These are phyloP conservation scores for Karalla daura DNA, from an alignment of 2,797 vertebrate genomes.

Conservation along the genomic window DNA sequence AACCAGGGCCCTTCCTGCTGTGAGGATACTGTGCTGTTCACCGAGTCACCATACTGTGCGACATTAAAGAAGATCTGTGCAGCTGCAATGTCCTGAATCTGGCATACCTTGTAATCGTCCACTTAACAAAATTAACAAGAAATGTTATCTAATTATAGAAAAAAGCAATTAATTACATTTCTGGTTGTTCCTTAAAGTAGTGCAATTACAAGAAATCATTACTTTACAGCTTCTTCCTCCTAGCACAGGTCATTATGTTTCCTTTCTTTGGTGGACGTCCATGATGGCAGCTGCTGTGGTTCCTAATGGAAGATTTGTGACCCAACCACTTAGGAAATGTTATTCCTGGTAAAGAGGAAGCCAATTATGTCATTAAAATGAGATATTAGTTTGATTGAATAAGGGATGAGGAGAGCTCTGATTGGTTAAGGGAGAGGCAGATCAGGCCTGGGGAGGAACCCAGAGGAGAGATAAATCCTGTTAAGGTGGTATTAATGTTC, in stretches of 20 bases:
- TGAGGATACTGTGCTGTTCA: too few relatives aligned
- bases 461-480: slow-evolving; percentile 57
- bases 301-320: slow-evolving; percentile 19
- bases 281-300: background rate
- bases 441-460: slow-evolving; percentile 22
- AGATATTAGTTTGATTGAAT: slow-evolving; percentile 45
- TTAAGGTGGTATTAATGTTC: slow-evolving; percentile 69
- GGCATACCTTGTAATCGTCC: too few relatives aligned
- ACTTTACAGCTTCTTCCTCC: background rate
- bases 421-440: slow-evolving; percentile 15
- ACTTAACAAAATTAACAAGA: too few relatives aligned
- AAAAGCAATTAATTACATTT: too few relatives aligned
- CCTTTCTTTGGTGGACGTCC: background rate
- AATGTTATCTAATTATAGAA: too few relatives aligned
- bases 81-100: too few relatives aligned
- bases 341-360: slow-evolving; percentile 30
- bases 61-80: too few relatives aligned
- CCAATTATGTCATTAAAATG: slow-evolving; percentile 35
- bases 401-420: slow-evolving; percentile 1
- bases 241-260: background rate
- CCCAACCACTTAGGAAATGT: slow-evolving; percentile 36
- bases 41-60: too few relatives aligned
- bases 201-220: too few relatives aligned
- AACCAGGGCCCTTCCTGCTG: too few relatives aligned
- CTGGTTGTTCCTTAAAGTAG: too few relatives aligned